phyloP scores from a whole-genome alignment of 2,113 vertebrate species.

The Xyrauchen texanus region DNA sequence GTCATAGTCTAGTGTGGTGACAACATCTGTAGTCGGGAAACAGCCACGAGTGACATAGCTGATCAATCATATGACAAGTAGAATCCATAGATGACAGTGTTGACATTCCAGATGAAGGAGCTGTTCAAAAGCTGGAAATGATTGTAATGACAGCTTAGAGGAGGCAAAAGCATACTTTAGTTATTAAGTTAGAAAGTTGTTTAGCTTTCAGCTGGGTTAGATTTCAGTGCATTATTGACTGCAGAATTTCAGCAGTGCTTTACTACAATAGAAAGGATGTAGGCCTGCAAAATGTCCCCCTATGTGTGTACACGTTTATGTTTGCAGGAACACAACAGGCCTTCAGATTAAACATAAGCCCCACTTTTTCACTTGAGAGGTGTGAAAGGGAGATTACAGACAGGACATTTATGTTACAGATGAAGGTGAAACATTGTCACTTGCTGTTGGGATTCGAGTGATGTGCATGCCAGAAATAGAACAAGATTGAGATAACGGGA shows the following conservation, averaged over 20 bases:
- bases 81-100: neutral
- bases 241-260: neutral
- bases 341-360: too few species aligned
- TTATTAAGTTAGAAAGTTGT: too few species aligned
- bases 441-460: too few species aligned
- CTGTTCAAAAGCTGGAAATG: neutral
- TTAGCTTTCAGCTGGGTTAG: too few species aligned
- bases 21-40: neutral
- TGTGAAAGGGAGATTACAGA: too few species aligned
- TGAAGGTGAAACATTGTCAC: too few species aligned
- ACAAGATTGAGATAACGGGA: too few species aligned
- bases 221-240: neutral
- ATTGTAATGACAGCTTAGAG: neutral
- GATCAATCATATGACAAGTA: neutral
- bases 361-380: too few species aligned
- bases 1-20: neutral
- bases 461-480: too few species aligned
- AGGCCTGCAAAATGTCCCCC: too few species aligned
- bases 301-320: neutral
- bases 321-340: too few species aligned
- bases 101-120: neutral
- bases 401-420: too few species aligned
- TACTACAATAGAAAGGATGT: neutral
- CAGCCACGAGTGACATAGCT: neutral
- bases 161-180: neutral